Percentiles rank a stretch among this genome's conserved stretches.
Conservation (phyloP, 2,888 invertebrate species). For the Sphinx pinastri region DNA sequence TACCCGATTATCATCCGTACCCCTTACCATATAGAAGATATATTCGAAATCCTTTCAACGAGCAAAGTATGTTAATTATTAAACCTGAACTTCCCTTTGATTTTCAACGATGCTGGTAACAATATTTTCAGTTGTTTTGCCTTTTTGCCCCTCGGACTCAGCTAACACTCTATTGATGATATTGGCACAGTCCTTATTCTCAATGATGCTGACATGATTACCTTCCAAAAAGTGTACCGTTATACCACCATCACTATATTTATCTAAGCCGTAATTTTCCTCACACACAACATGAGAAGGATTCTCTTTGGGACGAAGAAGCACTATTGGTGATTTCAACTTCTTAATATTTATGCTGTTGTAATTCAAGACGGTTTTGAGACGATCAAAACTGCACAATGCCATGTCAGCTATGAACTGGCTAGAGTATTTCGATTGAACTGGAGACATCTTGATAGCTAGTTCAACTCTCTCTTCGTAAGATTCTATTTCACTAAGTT, state of each 20-base stretch:
- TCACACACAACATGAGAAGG: constrained; percentile 79
- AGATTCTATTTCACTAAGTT: constrained; percentile 79
- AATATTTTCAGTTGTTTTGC: constrained; percentile 58
- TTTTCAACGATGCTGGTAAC: constrained; percentile 71
- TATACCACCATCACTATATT: constrained; percentile 82
- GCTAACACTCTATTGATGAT: constrained; percentile 82
- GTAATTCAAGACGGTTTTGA: constrained; percentile 80
- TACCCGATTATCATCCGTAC: constrained; percentile 31
- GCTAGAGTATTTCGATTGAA: constrained; percentile 67
- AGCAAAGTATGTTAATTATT: constrained; percentile 33
- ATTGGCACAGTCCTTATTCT: constrained; percentile 85
- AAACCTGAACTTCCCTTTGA: constrained; percentile 56
- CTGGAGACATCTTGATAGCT: constrained; percentile 65
- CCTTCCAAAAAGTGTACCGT: constrained; percentile 87
- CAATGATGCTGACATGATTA: constrained; percentile 88
- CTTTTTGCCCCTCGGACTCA: constrained; percentile 49
- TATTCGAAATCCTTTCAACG: constrained; percentile 24
- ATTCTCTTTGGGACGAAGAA: constrained; percentile 86
- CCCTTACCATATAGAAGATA: constrained; percentile 35
- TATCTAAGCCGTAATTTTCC: constrained; percentile 87
- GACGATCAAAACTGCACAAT: constrained; percentile 71
- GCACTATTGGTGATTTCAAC: constrained; percentile 83
- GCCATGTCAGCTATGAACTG: constrained; percentile 60
- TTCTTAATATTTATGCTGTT: constrained; percentile 72
- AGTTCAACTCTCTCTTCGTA: constrained; percentile 83